phyloP scores from a whole-genome alignment of 2,888 invertebrate species.

The Lapara coniferarum region DNA sequence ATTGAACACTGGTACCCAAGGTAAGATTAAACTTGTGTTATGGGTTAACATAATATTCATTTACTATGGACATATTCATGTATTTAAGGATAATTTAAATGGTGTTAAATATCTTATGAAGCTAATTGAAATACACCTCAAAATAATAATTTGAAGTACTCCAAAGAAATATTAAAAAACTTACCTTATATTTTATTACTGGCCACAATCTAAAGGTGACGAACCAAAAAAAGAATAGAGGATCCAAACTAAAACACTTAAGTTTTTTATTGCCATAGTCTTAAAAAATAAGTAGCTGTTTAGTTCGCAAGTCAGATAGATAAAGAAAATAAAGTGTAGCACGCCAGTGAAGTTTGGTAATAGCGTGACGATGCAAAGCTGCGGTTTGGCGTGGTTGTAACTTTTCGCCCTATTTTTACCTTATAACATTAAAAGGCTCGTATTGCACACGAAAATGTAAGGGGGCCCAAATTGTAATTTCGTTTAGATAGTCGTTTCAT shows the following conservation, averaged over 20 bases:
- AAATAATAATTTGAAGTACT: neutral
- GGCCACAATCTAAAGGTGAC: neutral
- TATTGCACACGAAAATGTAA: conserved; percentile 36
- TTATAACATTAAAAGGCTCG: conserved; percentile 36
- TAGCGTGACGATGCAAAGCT: conserved; percentile 51
- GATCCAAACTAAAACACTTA: conserved; percentile 30
- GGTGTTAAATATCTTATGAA: no score
- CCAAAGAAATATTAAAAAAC: neutral
- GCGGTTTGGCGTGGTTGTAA: conserved; percentile 45
- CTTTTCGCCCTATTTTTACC: conserved; percentile 49
- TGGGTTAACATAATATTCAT: no score
- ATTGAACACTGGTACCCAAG: no score
- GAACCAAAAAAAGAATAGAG: conserved; percentile 23
- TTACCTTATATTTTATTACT: conserved; percentile 11
- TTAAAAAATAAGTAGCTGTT: conserved; percentile 43
- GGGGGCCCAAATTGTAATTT: conserved; percentile 27
- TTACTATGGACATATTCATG: no score
- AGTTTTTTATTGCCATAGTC: conserved; percentile 27
- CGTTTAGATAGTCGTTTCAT: conserved; percentile 16
- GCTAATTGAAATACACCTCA: neutral
- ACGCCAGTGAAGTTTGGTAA: conserved; percentile 47
- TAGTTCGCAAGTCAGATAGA: conserved; percentile 45
- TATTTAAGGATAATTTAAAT: no score
- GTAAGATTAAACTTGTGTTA: no score
- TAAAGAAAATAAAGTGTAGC: conserved; percentile 52